These are phyloP conservation scores for Nyctereutes procyonoides DNA, from an alignment of 2,113 vertebrate genomes.

Conservation along the genomic window DNA sequence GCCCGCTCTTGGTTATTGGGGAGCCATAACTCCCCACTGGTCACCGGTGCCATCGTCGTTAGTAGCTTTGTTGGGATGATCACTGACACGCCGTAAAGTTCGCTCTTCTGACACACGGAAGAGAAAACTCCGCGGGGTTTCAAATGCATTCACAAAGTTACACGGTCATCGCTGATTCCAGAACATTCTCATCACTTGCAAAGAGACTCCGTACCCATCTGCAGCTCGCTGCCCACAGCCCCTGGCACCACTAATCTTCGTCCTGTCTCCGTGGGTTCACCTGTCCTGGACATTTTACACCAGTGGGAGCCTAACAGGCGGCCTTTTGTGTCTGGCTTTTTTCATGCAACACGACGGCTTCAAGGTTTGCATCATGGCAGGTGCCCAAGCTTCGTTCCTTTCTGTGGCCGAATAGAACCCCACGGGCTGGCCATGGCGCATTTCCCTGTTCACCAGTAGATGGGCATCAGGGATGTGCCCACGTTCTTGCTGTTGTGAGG, in stretches of 20 bases:
- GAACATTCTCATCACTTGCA: not conserved
- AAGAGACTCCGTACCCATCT: not conserved
- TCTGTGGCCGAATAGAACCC: rapidly evolving
- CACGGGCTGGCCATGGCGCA: rapidly evolving
- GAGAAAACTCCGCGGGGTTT: not conserved
- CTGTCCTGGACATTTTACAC: rapidly evolving
- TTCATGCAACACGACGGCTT: rapidly evolving
- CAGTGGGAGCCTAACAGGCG: rapidly evolving
- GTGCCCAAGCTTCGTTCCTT: rapidly evolving
- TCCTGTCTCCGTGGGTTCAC: rapidly evolving
- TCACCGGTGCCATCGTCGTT: not conserved
- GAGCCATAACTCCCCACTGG: no score
- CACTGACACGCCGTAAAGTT: no score
- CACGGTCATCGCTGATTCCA: not conserved
- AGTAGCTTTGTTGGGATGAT: not conserved
- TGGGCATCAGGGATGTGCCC: not conserved
- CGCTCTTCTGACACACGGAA: not conserved
- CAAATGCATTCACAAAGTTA: rapidly evolving
- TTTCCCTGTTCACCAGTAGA: rapidly evolving
- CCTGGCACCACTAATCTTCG: rapidly evolving
- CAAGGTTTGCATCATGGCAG: rapidly evolving
- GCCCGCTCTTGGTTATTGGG: rapidly evolving
- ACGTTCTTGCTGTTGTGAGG: rapidly evolving
- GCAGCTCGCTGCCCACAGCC: rapidly evolving
- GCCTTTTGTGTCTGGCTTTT: not conserved